These are phyloP conservation scores for Tiaroga cobitis DNA, from an alignment of 2,797 vertebrate species.

Conservation along the genomic window DNA sequence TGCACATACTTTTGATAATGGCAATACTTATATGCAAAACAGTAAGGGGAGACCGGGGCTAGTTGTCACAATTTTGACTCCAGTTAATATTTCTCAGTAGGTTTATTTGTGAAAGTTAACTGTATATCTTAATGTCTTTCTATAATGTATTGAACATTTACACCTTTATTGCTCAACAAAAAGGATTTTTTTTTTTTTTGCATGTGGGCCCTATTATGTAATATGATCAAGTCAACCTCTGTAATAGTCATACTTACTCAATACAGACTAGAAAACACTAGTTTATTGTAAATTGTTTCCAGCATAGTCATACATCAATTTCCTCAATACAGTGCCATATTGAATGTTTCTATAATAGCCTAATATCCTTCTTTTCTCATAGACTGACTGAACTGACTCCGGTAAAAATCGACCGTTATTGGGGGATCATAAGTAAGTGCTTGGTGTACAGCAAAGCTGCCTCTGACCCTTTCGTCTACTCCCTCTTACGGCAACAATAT, in stretches of 20 bases:
- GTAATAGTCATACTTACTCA: background rate
- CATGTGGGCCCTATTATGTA: background rate
- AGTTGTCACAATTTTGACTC: background rate
- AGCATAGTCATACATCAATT: background rate
- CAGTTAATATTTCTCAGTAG: background rate
- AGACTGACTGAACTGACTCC: slow-evolving; percentile 81
- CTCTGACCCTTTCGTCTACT: slow-evolving; percentile 82
- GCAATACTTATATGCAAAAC: background rate
- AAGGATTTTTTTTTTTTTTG: background rate
- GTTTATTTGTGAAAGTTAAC: background rate
- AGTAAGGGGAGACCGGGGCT: background rate
- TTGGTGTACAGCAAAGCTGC: slow-evolving; percentile 83
- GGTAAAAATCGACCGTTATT: slow-evolving; percentile 78
- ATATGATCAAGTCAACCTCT: background rate
- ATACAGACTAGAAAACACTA: background rate
- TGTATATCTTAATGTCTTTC: background rate
- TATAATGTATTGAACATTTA: background rate
- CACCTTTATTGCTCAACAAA: no score
- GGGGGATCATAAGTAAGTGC: slow-evolving; percentile 83
- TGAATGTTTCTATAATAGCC: background rate
- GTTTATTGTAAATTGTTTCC: background rate
- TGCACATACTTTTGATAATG: background rate
- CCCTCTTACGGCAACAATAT: slow-evolving; percentile 82
- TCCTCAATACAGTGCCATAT: background rate
- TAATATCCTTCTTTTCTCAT: slow-evolving; percentile 21